phyloP scores from a whole-genome alignment of 2,113 vertebrate species.

The Ammospiza caudacuta region DNA sequence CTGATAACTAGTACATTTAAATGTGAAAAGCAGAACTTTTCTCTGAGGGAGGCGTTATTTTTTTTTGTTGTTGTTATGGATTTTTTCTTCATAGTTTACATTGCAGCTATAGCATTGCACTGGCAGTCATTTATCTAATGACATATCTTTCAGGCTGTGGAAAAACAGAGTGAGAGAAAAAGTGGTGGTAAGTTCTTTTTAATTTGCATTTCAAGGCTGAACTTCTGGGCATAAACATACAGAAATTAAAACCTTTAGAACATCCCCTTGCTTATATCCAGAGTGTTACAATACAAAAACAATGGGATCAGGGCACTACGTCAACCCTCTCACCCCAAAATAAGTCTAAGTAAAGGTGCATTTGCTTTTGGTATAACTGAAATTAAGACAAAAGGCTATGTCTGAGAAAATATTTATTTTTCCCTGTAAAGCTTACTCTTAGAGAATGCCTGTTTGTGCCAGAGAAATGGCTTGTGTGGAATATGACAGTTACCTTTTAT shows the following conservation, averaged over 20 bases:
- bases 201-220: conserved; percentile 54
- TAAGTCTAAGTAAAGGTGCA: neutral
- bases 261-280: neutral
- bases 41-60: conserved; percentile 16
- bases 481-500: neutral
- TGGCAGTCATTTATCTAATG: conserved; percentile 62
- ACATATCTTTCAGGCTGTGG: conserved; percentile 39
- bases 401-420: neutral
- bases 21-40: conserved; percentile 74
- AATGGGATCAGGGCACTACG: neutral
- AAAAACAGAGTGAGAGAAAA: neutral
- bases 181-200: conserved; percentile 3
- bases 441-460: neutral
- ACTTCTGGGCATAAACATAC: conserved; percentile 40
- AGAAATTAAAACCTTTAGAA: conserved; percentile 2
- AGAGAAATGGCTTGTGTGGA: neutral
- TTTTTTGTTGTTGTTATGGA: conserved; percentile 48
- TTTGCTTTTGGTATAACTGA: neutral
- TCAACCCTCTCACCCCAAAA: neutral
- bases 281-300: neutral
- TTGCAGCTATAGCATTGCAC: conserved; percentile 51
- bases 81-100: conserved; percentile 65
- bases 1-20: conserved; percentile 73
- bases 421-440: neutral
- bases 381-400: neutral